A percentile compares a stretch with the other conserved stretches of the same genome.
Evolutionary conservation across 2,797 vertebrate genomes (phyloP).

Genomic region (Gila robusta): DNA sequence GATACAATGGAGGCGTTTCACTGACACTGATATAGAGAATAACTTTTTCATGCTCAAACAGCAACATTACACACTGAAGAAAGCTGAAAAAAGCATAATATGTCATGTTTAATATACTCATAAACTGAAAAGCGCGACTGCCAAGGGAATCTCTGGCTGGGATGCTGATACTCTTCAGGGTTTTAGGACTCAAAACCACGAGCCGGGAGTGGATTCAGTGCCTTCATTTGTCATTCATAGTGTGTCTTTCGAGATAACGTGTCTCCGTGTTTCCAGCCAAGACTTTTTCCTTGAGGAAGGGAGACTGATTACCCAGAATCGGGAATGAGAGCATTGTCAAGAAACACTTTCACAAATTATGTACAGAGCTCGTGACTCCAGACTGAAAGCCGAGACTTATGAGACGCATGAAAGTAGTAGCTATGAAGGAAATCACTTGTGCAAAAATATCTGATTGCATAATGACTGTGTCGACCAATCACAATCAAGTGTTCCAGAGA

Average conservation of each 20-base stretch:
- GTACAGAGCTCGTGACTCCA: not conserved
- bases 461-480: not conserved
- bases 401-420: not conserved
- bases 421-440: not conserved
- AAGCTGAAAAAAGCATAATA: not conserved
- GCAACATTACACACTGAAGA: not conserved
- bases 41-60: not conserved
- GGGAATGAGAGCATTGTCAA: conserved; percentile 12
- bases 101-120: not conserved
- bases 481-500: no score
- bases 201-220: not conserved
- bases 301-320: conserved; percentile 5
- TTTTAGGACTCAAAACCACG: not conserved
- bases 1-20: not conserved
- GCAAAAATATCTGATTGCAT: not conserved
- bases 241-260: not conserved
- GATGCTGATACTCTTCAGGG: not conserved
- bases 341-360: conserved; percentile 1
- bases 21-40: not conserved
- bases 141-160: not conserved
- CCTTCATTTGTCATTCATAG: conserved; percentile 9
- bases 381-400: not conserved
- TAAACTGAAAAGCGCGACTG: not conserved
- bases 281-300: not conserved
- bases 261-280: not conserved